Percentiles rank a stretch among this genome's conserved stretches.
phyloP scores from a whole-genome alignment of 1,140 invertebrate genomes.

The Diabrotica virgifera region DNA sequence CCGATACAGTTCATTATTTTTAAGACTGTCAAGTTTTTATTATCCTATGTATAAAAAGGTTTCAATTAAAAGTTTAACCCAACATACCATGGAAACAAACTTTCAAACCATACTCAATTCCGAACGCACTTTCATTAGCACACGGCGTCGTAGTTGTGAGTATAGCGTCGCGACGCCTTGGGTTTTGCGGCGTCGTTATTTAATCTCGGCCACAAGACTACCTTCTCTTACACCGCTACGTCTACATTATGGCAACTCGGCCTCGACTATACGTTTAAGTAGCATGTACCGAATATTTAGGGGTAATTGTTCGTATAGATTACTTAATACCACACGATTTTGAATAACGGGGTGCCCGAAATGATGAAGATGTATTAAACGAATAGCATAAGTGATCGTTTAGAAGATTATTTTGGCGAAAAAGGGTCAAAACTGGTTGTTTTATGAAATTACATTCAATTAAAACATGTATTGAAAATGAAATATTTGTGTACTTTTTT shows the following conservation, averaged over 20 bases:
- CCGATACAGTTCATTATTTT: too few relatives aligned
- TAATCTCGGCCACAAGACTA: conserved; percentile 18
- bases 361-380: not conserved
- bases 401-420: too few relatives aligned
- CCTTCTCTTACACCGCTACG: conserved; percentile 20
- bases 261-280: conserved; percentile 5
- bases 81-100: not conserved
- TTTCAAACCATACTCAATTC: not conserved
- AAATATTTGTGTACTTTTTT: too few relatives aligned
- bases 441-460: too few relatives aligned
- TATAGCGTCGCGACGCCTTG: conserved; percentile 5
- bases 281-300: conserved; percentile 2
- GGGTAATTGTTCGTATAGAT: conserved; percentile 1
- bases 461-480: too few relatives aligned
- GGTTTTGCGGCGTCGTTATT: conserved; percentile 16
- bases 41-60: too few relatives aligned
- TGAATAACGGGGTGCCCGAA: not conserved
- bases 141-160: not conserved
- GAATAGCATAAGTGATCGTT: not conserved
- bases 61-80: not conserved
- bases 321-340: conserved; percentile 2
- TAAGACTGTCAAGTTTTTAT: too few relatives aligned
- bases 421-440: too few relatives aligned
- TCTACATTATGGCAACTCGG: conserved; percentile 11
- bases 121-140: conserved; percentile 1